A percentile compares a stretch with the other conserved stretches of the same genome.
phyloP scores from a whole-genome alignment of 2,888 invertebrate species.

The Cryptops parisi region DNA sequence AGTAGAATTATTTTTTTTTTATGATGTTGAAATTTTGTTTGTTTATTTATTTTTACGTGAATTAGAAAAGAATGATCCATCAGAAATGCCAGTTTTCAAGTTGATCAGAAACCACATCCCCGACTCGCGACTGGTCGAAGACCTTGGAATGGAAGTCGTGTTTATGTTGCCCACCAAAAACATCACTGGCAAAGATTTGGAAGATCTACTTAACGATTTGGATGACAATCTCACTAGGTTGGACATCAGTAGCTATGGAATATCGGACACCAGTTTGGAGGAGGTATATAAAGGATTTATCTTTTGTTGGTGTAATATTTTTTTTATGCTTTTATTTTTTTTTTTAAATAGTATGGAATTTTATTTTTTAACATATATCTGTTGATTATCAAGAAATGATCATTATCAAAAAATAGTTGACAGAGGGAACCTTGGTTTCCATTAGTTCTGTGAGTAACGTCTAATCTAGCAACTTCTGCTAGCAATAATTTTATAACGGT shows the following conservation, averaged over 20 bases:
- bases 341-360: too few relatives aligned
- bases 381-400: too few relatives aligned
- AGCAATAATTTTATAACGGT: too few relatives aligned
- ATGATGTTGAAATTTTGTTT: neutral
- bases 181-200: constrained; percentile 20
- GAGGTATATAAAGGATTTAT: constrained; percentile 33
- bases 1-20: neutral
- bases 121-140: constrained; percentile 32
- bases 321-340: too few relatives aligned
- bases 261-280: constrained; percentile 44
- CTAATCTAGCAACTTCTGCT: too few relatives aligned
- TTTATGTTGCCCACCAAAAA: constrained; percentile 27
- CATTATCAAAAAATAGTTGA: too few relatives aligned
- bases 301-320: too few relatives aligned
- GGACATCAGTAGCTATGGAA: constrained; percentile 39
- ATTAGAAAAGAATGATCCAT: neutral
- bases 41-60: neutral
- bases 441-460: too few relatives aligned
- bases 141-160: constrained; percentile 36
- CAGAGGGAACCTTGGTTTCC: too few relatives aligned
- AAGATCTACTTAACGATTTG: constrained; percentile 29
- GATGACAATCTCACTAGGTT: constrained; percentile 30
- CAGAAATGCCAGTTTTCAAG: neutral
- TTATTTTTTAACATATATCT: too few relatives aligned
- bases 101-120: constrained; percentile 31